Conservation (phyloP, 2,113 vertebrate genomes). For the Ictidomys tridecemlineatus region DNA sequence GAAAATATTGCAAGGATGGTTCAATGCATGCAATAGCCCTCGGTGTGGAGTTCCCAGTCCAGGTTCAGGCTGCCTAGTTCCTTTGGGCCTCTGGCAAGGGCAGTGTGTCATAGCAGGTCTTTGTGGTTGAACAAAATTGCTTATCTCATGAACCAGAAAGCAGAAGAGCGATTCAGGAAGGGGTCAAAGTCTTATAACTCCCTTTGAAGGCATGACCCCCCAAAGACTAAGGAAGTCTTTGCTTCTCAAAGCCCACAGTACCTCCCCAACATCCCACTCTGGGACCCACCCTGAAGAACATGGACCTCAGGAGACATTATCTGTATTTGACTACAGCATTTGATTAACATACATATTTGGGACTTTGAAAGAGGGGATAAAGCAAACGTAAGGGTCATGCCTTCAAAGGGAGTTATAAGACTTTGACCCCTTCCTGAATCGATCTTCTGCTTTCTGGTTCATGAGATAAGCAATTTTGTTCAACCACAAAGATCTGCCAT, state of each 20-base stretch:
- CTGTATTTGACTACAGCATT: background rate
- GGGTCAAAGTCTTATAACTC: background rate
- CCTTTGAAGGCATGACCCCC: background rate
- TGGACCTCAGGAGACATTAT: background rate
- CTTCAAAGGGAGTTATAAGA: too few relatives aligned
- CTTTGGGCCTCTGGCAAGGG: background rate
- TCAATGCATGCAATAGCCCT: background rate
- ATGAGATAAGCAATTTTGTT: too few relatives aligned
- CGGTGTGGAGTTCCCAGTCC: background rate
- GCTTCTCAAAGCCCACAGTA: background rate
- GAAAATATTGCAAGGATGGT: background rate
- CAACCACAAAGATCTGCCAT: too few relatives aligned
- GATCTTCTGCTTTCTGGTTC: too few relatives aligned
- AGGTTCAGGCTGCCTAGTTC: background rate
- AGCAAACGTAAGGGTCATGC: background rate
- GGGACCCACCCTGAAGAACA: background rate
- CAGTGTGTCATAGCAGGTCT: background rate
- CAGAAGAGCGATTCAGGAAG: background rate
- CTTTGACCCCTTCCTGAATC: too few relatives aligned
- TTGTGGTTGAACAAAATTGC: background rate
- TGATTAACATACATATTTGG: background rate
- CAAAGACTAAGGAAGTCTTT: background rate
- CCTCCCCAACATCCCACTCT: background rate
- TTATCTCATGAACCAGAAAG: background rate
- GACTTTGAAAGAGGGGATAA: background rate